Base-by-base conservation (phyloP, 1,140 invertebrate genomes). In the Conus ventricosus region DNA sequence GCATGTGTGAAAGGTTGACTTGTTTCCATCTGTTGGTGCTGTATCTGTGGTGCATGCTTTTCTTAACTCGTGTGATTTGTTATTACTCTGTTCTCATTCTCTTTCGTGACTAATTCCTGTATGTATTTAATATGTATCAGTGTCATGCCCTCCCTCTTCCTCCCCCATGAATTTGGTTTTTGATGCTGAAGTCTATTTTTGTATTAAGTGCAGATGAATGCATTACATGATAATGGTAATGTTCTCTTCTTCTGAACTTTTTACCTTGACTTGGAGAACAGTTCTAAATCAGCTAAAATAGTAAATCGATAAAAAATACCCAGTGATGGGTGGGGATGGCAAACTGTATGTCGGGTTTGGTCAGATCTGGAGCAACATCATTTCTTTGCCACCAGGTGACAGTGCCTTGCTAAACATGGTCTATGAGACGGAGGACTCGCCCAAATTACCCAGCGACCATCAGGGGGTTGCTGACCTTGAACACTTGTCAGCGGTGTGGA, bases 401-500 rank as follows among this genome's bases (percentile, higher is more conserved):
- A 63, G 63, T 60, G 20, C n/a, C 25, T 76, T 85, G 25, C 53
- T 89, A n/a, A 71, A 89, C 51, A 55, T 85, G 51, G 57, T 88
- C 53, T 67, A 88, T 63, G 83, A 88, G 51, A 25, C 75, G 3
- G 54, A 75, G 20, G n/a, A 55, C 15, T 10, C 27, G 51, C n/a
- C 51, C 27, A 27, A 71, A 15, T 53, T 20, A 84, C 53, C 17
- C 27, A 60, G 27, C 5, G 11, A 67, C 54, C 15, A 39, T 39
- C 39, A 27, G 1, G 51, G n/a, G 17, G 11, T 78, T 17, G n/a
- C 63, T 17, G 13, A 54, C 11, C 76, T 89, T 71, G 51, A 87
- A 17, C 63, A 84, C 11, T 51, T 55, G n/a, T 39, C 88, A 27
- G 81, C 81, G 25, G 88, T 88, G 25, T 89, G 88, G 88, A 17